Percentiles rank a stretch among this genome's conserved stretches.
Conservation (phyloP, 2,113 vertebrate genomes). For the Tupaia tana region DNA sequence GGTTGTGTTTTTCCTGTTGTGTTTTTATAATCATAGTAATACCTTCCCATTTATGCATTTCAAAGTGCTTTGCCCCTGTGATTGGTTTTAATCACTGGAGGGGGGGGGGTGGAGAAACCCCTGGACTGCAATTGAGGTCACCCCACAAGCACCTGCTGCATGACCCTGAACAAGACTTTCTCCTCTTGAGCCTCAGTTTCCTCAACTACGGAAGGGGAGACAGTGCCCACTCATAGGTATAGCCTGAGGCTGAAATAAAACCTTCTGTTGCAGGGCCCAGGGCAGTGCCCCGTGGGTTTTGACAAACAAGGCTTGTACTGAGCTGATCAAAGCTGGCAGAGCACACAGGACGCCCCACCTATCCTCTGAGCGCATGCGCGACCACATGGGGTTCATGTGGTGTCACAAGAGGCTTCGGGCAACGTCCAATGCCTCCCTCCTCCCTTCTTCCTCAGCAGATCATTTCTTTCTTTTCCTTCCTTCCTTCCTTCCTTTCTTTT, state of each 20-base stretch:
- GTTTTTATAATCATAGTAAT: not conserved
- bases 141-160: not conserved
- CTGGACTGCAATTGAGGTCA: not conserved
- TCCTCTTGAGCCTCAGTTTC: not conserved
- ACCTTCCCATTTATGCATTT: not conserved
- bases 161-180: not conserved
- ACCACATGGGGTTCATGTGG: too few relatives aligned
- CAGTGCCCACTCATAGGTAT: accelerated
- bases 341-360: not conserved
- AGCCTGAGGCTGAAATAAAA: not conserved
- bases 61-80: not conserved
- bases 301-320: not conserved
- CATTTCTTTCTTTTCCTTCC: too few relatives aligned
- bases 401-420: not conserved
- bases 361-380: not conserved
- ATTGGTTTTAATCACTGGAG: not conserved
- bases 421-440: not conserved
- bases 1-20: not conserved
- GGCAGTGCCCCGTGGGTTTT: accelerated
- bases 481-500: too few relatives aligned
- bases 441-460: accelerated
- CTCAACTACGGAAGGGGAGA: too few relatives aligned
- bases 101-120: not conserved
- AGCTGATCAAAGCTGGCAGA: accelerated
- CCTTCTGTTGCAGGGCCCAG: not conserved